A percentile compares a stretch with the other conserved stretches of the same genome.
Conservation (phyloP, 53 echinoderm and acorn worm species). For the Echinometra lucunter region DNA sequence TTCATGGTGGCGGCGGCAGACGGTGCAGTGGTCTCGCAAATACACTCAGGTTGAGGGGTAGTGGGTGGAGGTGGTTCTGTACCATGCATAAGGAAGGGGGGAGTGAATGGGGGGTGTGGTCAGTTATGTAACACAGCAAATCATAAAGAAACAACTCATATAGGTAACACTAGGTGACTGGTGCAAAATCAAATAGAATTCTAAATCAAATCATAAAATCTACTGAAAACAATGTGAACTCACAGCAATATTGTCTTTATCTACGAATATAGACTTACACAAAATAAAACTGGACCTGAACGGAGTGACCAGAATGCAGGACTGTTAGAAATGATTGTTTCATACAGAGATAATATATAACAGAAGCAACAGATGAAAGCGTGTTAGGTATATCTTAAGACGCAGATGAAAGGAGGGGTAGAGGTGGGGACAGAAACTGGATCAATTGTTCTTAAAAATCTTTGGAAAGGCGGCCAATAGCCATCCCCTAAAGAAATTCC, state of each 20-base stretch:
- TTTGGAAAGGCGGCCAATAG: not conserved
- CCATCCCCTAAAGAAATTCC: not conserved
- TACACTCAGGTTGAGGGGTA: constrained; percentile 74
- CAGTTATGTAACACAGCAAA: constrained; percentile 63
- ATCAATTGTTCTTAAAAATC: not conserved
- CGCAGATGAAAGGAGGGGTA: not conserved
- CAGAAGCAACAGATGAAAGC: constrained; percentile 4
- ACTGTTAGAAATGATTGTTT: constrained; percentile 15
- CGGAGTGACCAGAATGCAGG: constrained; percentile 38
- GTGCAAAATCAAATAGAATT: constrained; percentile 34
- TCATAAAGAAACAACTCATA: constrained; percentile 61
- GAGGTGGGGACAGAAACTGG: not conserved
- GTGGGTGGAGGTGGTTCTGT: constrained; percentile 79
- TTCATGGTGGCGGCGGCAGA: constrained; percentile 7
- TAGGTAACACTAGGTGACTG: not conserved
- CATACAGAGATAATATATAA: not conserved
- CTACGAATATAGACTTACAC: not conserved
- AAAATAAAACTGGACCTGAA: constrained; percentile 33
- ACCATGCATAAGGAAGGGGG: constrained; percentile 72
- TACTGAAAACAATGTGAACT: constrained; percentile 3
- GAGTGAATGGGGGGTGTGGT: constrained; percentile 7
- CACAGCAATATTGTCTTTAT: not conserved
- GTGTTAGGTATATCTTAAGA: not conserved
- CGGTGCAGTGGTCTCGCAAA: constrained; percentile 68
- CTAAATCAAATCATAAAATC: constrained; percentile 9